These are phyloP conservation scores for Drosophila anomalata DNA, from an alignment of 2,888 invertebrate genomes.

Conservation along the genomic window DNA sequence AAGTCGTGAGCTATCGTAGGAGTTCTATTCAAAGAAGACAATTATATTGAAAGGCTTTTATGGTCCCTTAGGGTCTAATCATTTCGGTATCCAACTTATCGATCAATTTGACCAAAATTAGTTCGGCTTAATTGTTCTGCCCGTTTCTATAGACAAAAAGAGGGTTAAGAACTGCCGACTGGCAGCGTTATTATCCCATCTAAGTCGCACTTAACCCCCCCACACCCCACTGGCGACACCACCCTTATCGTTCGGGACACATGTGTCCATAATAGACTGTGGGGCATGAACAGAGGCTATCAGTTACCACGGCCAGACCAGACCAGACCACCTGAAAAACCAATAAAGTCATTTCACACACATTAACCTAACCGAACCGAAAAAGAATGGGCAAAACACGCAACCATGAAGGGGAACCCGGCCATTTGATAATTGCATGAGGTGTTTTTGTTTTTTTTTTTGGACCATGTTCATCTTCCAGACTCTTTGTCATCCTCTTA, in stretches of 20 bases:
- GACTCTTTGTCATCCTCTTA: conserved; percentile 51
- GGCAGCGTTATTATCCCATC: conserved; percentile 39
- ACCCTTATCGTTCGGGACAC: conserved; percentile 18
- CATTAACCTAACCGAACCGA: conserved; percentile 51
- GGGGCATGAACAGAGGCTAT: conserved; percentile 33
- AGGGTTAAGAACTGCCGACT: conserved; percentile 17
- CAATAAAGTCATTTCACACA: conserved; percentile 68
- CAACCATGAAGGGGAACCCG: conserved; percentile 31
- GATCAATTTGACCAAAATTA: conserved; percentile 25
- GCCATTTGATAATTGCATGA: conserved; percentile 75
- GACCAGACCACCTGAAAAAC: conserved; percentile 47
- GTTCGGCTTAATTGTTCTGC: conserved; percentile 29
- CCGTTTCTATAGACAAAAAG: conserved; percentile 5
- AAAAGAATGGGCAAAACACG: conserved; percentile 25
- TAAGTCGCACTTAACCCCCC: conserved; percentile 42
- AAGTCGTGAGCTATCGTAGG: neutral
- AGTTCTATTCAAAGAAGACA: conserved; percentile 1
- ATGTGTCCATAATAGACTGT: conserved; percentile 46
- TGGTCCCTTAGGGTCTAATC: conserved; percentile 6
- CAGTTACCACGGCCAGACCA: conserved; percentile 25
- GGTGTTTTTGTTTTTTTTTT: conserved; percentile 28
- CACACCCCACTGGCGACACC: conserved; percentile 1
- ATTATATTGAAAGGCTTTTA: conserved; percentile 1
- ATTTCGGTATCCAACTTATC: conserved; percentile 15
- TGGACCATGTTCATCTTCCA: conserved; percentile 50